Evolutionary conservation across 2,888 invertebrate species (phyloP), one percentile per base, ranked within the genome.

Genomic region (Agrochola circellaris): DNA sequence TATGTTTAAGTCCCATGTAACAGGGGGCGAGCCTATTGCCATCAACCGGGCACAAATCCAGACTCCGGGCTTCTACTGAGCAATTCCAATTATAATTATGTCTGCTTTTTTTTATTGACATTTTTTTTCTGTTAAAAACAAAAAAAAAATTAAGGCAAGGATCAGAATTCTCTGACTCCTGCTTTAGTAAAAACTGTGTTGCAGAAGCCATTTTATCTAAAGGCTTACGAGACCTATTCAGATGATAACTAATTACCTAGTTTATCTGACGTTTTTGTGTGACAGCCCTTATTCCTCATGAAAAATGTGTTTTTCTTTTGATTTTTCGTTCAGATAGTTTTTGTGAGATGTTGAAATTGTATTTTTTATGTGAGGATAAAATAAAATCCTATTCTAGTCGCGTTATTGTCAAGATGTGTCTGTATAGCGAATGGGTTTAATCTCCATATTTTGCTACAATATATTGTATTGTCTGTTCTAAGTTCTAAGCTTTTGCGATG

Each of bases 311-410:
- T 77, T 76, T 75, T 73, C 60, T 74, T 77, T 72, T 51, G 65
- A 83, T 83, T 83, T 67, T 83, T 70, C 38, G 34, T 73, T 75
- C 26, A 60, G 26, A 79, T 75, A 54, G 80, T 80, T 79, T 71
- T 67, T 83, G 65, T 60, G 48, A 34, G 51, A 80, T 71, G 60
- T 62, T 73, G 34, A 34, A 72, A 71, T 74, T 71, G 58, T 83
- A 71, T 64, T 79, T 78, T 74, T 83, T 75, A 51, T 60, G 34
- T 38, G 42, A 65, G 13, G 20, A 75, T 65, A 56, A 75, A 79
- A 64, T 83, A 68, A 79, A 79, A 68, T 60, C 62, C 17, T 56
- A 71, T 74, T 71, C 38, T 68, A 34, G 62, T 23, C 48, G 5
- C 26, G 62, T 61, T 68, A 68, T 68, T 82, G 78, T 68, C 73